These are phyloP conservation scores for Augiades crinisus DNA, from an alignment of 2,888 invertebrate species.

Conservation along the genomic window DNA sequence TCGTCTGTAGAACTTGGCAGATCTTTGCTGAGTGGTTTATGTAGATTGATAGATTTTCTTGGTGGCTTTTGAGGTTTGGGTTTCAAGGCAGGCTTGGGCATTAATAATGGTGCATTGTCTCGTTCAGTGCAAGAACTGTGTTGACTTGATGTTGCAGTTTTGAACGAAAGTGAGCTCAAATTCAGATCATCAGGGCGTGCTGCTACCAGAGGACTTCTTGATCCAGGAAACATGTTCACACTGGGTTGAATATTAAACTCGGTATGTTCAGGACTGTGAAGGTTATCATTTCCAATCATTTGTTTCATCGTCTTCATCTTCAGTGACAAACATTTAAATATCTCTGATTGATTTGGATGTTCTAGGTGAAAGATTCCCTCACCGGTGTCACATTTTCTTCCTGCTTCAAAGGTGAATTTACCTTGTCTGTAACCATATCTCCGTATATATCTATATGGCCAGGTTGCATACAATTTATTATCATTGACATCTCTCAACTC, in stretches of 20 bases:
- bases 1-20: constrained; percentile 67
- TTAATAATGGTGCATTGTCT: constrained; percentile 66
- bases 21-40: constrained; percentile 60
- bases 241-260: constrained; percentile 88
- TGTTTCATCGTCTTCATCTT: constrained; percentile 95
- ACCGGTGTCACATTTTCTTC: constrained; percentile 92
- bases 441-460: constrained; percentile 92
- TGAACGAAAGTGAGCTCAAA: constrained; percentile 69
- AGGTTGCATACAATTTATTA: constrained; percentile 85
- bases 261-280: constrained; percentile 84
- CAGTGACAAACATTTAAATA: constrained; percentile 89
- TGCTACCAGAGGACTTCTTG: constrained; percentile 90
- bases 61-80: constrained; percentile 84
- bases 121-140: constrained; percentile 60
- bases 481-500: constrained; percentile 86
- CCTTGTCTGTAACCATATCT: constrained; percentile 93
- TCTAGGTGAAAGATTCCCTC: constrained; percentile 91
- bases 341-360: constrained; percentile 91
- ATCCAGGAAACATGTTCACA: constrained; percentile 90
- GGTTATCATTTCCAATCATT: constrained; percentile 85
- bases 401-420: constrained; percentile 94
- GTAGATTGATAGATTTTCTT: constrained; percentile 76
- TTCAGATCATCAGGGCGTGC: constrained; percentile 73
- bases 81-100: constrained; percentile 81
- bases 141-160: constrained; percentile 67